These are phyloP conservation scores for Isichthys henryi DNA, from an alignment of 2,113 vertebrate species.

Conservation along the genomic window DNA sequence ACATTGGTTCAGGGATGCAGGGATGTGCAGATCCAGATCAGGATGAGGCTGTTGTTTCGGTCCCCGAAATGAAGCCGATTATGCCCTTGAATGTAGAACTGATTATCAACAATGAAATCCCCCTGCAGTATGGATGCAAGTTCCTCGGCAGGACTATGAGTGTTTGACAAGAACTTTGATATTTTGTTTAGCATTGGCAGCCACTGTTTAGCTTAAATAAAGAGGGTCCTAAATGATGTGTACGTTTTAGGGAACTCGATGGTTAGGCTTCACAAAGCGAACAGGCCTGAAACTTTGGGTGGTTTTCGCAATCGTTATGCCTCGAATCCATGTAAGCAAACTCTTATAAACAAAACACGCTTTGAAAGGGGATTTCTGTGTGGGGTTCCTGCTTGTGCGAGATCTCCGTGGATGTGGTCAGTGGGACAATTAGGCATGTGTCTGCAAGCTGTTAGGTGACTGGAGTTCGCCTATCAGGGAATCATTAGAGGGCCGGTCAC, in stretches of 20 bases:
- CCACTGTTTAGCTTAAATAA: conserved; percentile 3
- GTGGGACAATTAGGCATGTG: background rate
- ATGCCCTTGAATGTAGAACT: background rate
- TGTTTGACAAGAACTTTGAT: background rate
- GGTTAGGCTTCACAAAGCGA: background rate
- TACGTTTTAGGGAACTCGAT: background rate
- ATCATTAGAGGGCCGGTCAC: background rate
- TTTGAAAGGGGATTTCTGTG: background rate
- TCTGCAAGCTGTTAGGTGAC: background rate
- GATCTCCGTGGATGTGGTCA: background rate
- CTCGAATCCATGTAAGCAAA: background rate
- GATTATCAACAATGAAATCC: background rate
- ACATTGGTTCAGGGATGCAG: background rate
- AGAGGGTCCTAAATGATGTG: background rate
- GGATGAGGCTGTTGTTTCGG: background rate
- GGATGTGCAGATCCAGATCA: background rate
- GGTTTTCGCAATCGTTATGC: background rate
- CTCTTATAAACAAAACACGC: background rate
- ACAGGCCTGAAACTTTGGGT: background rate
- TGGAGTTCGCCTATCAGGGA: conserved; percentile 5
- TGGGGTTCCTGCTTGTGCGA: background rate
- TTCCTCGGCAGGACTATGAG: background rate
- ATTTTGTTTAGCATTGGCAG: background rate
- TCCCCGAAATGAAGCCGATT: background rate
- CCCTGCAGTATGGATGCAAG: background rate